Evolutionary conservation across 2,797 vertebrate genomes (phyloP), one percentile per base, ranked within the genome.

Genomic region (Schizothorax lantsangensis): DNA sequence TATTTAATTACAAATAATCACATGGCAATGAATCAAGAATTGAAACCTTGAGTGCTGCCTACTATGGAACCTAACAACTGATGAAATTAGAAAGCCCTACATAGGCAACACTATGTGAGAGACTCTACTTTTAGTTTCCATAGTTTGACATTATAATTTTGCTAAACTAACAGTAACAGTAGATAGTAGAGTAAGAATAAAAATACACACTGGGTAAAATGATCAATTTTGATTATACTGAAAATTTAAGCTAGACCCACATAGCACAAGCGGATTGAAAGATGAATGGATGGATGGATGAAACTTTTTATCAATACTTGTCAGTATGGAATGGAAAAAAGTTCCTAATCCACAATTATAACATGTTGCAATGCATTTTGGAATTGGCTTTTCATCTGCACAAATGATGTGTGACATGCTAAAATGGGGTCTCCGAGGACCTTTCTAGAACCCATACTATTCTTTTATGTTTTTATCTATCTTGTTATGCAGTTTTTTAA

Each of bases 1-100:
- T 49, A 23, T 75, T 52, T 64, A 77, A 49, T 66, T 84, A 49
- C 73, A 52, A 66, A 66, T 40, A 84, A 84, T 77, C 47, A 68
- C 74, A 85, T 30, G 47, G 74, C 33, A 54, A 66, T 52, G 23
- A 38, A 49, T 68, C 9, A 30, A 17, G 38, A 52, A 52, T 43
- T 26, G 36, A n/a, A 47, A 79, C 12, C 6, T 57, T 19, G 23
- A 26, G 54, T 62, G 38, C 36, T 26, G 77, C 49, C 10, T 38
- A 7, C 30, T 68, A 38, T 26, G 15, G 7, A 62, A 62, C 14
- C 23, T 1, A 5, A 59, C n/a, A 26, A 79, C 12, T 79, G 23
- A 62, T 59, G 8, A 40, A 19, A 79, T 8, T 40, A 36, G 23
- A 40, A 26, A 40, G 36, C 21, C 36, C 14, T 54, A 38, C 21